phyloP scores from a whole-genome alignment of 2,113 vertebrate species.

The Aldabrachelys gigantea region DNA sequence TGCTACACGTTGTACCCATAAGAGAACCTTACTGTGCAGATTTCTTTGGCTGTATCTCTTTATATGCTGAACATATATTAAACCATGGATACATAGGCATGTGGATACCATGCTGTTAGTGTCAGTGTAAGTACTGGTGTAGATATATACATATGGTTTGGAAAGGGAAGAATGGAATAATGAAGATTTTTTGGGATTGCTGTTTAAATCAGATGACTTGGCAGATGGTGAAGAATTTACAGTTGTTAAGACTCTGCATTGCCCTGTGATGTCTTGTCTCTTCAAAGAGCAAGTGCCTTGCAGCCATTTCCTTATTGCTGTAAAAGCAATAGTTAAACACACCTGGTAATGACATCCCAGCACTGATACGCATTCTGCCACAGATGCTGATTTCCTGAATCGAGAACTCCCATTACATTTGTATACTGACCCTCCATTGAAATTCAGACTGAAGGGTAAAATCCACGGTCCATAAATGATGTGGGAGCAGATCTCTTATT shows the following conservation, averaged over 20 bases:
- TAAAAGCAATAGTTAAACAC: constrained; percentile 64
- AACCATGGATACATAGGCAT: neutral
- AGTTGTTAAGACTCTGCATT: constrained; percentile 11
- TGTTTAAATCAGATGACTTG: constrained; percentile 34
- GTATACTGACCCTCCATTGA: neutral
- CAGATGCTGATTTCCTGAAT: neutral
- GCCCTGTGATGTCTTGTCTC: neutral
- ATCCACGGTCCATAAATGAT: constrained; percentile 12
- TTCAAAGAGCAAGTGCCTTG: constrained; percentile 47
- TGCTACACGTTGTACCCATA: neutral
- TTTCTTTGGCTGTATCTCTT: constrained; percentile 21
- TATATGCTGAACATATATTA: accelerated
- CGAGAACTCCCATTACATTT: neutral
- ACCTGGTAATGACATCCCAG: constrained; percentile 51
- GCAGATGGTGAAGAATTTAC: constrained; percentile 28
- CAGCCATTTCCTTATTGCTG: constrained; percentile 6
- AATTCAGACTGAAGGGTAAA: constrained; percentile 49
- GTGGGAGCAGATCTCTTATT: constrained; percentile 19
- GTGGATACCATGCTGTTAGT: neutral
- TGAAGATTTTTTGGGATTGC: constrained; percentile 2
- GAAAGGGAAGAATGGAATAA: constrained; percentile 19
- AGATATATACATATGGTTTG: neutral
- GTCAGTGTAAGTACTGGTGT: neutral
- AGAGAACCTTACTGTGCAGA: neutral
- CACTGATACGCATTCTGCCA: constrained; percentile 22